Conservation (phyloP, 64 coral and sea anemone species). For the Hydrozoanthus tunicans region DNA sequence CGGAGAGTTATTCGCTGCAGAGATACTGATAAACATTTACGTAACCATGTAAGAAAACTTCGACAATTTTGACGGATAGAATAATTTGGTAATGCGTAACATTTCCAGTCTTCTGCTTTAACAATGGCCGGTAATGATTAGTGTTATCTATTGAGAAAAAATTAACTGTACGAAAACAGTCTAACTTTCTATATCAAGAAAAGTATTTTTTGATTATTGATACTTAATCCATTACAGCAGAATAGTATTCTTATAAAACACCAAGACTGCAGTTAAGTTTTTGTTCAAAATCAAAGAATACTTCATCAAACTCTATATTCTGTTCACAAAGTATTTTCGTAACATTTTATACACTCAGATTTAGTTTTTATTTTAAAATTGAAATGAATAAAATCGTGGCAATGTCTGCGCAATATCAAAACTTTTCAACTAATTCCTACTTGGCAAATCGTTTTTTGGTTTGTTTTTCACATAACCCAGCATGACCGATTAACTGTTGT, state of each 20-base stretch:
- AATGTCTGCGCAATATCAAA: conserved; percentile 3
- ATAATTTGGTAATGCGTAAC: too few relatives aligned
- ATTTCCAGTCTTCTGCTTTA: too few relatives aligned
- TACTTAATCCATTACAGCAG: background rate
- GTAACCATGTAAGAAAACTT: too few relatives aligned
- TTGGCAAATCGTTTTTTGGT: conserved; percentile 7
- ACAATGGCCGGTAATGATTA: too few relatives aligned
- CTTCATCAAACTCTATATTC: background rate
- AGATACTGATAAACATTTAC: too few relatives aligned
- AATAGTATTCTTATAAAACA: background rate
- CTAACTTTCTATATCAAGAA: background rate
- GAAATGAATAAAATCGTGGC: background rate
- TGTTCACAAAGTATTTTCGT: too few relatives aligned
- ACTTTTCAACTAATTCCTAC: background rate
- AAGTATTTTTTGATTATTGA: background rate
- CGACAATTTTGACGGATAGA: too few relatives aligned
- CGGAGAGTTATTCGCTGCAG: too few relatives aligned
- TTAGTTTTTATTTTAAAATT: background rate
- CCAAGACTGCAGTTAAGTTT: background rate
- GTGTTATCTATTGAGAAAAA: too few relatives aligned
- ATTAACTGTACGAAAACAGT: too few relatives aligned
- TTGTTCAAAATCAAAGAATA: background rate
- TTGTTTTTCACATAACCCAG: background rate
- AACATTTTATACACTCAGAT: background rate
- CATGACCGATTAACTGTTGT: background rate